A percentile compares a stretch with the other conserved stretches of the same genome.
Conservation (phyloP, 2,888 invertebrate genomes). For the Athrips mouffetella region DNA sequence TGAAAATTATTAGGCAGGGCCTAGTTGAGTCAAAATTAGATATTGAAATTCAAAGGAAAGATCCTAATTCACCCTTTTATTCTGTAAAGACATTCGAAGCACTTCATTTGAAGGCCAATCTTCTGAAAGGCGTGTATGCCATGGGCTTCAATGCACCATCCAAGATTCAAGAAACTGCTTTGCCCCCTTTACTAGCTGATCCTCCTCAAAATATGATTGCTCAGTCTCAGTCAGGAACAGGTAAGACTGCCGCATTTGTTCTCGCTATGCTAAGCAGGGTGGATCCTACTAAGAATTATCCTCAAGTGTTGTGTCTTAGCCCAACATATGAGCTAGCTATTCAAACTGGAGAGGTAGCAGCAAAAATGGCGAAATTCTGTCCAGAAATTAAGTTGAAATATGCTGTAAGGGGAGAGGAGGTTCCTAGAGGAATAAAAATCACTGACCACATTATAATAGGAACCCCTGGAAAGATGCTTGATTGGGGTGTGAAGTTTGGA, state of each 20-base stretch:
- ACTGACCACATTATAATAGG: conserved; percentile 96
- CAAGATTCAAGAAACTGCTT: conserved; percentile 97
- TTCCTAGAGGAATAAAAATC: conserved; percentile 83
- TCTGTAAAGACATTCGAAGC: conserved; percentile 95
- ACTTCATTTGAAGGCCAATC: conserved; percentile 89
- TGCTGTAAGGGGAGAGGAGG: conserved; percentile 96
- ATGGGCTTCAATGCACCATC: conserved; percentile 99
- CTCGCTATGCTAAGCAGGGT: conserved; percentile 97
- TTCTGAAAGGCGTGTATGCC: conserved; percentile 94
- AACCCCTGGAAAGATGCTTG: conserved; percentile 97
- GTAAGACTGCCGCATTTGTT: conserved; percentile 99
- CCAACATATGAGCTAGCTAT: conserved; percentile 99
- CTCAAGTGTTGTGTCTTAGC: conserved; percentile 96
- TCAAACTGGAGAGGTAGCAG: conserved; percentile 98
- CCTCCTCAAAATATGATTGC: conserved; percentile 99
- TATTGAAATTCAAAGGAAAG: conserved; percentile 92
- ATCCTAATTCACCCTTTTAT: conserved; percentile 95
- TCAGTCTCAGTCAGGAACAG: conserved; percentile 99
- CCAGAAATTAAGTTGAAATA: conserved; percentile 92
- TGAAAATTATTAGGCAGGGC: conserved; percentile 94
- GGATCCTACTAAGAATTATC: conserved; percentile 86
- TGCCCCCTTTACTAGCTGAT: conserved; percentile 95
- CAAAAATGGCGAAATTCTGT: conserved; percentile 96
- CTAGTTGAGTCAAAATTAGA: conserved; percentile 91
- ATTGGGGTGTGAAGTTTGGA: conserved; percentile 92